Evolutionary conservation across 2,888 invertebrate genomes (phyloP), one percentile per base, ranked within the genome.

Genomic region (Auanema freiburgensis): DNA sequence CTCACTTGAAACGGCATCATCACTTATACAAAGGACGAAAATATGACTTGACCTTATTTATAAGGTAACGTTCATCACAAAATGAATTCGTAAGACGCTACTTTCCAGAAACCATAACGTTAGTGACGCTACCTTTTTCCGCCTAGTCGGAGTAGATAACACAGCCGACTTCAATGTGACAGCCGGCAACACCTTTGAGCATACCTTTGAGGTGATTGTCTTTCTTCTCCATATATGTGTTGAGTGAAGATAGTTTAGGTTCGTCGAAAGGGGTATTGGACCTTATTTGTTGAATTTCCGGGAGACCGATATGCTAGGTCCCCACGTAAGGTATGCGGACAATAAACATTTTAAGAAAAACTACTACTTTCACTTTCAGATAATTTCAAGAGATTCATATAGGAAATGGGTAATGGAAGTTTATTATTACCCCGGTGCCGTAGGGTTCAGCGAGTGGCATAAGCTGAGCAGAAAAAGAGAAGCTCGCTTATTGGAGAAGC

Each of bases 201-300:
- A 83, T 58, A 76, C 78, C 43, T 81, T 83, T 56, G 78, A 83
- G 68, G 80, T 76, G 24, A n/a, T 52, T 52, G 24, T 5, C 10
- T n/a, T 10, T 5, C 10, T 52, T 23, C 52, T 4, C 10, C 18
- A 18, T 23, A 2, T 24, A n/a, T 16, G 16, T 16, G 46, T 46
- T 46, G 10, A 21, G n/a, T 14, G 11, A 10, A 12, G 18, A 10
- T 50, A 50, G 16, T 10, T 23, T 62, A 79, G 79, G 80, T 82
- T 18, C 74, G 77, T 51, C 63, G 82, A 43, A 81, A 81, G 62
- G 82, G 82, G 5, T 81, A 71, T 60, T 82, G 82, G 82, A 83
- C 82, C 33, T 63, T 82, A 49, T 83, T 82, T 59, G 82, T 82
- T 58, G 82, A 82, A 59, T 82, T 82, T 57, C 82, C 82, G n/a